A percentile compares a stretch with the other conserved stretches of the same genome.
Evolutionary conservation across 2,888 invertebrate genomes (phyloP).

Genomic region (Erannis defoliaria): DNA sequence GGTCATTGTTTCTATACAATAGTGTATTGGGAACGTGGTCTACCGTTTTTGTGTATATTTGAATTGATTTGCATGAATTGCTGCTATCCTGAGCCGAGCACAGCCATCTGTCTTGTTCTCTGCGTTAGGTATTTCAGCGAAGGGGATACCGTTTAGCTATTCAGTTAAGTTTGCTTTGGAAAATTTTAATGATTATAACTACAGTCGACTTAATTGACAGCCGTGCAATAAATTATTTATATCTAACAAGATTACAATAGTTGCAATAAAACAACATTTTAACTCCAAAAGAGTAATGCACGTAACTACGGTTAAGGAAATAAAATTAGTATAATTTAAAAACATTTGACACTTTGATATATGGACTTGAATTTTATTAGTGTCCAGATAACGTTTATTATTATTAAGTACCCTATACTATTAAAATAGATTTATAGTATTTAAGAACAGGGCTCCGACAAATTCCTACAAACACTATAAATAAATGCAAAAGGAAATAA

Average conservation of each 20-base stretch:
- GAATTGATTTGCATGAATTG: slow-evolving; percentile 53
- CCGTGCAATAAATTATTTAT: background rate
- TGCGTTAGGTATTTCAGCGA: slow-evolving; percentile 37
- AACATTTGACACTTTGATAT: no score
- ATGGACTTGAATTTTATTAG: no score
- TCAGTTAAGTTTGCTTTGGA: slow-evolving; percentile 25
- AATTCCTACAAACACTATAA: no score
- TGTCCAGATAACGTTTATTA: no score
- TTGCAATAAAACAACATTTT: background rate
- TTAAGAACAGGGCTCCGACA: no score
- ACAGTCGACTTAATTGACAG: slow-evolving; percentile 1
- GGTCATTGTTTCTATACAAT: slow-evolving; percentile 51
- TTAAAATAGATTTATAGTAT: no score
- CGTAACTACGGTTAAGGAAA: no score
- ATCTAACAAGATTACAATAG: background rate
- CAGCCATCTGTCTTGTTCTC: slow-evolving; percentile 30
- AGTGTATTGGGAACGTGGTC: slow-evolving; percentile 44
- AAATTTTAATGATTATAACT: slow-evolving; percentile 12
- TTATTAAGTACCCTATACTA: no score
- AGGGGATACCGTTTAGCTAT: slow-evolving; percentile 26
- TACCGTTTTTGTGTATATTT: slow-evolving; percentile 47
- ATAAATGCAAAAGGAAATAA: no score
- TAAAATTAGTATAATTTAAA: no score
- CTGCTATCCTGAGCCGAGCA: slow-evolving; percentile 39
- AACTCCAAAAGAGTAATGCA: no score